Conservation (phyloP, 2,113 vertebrate genomes). For the Menidia beryllina region DNA sequence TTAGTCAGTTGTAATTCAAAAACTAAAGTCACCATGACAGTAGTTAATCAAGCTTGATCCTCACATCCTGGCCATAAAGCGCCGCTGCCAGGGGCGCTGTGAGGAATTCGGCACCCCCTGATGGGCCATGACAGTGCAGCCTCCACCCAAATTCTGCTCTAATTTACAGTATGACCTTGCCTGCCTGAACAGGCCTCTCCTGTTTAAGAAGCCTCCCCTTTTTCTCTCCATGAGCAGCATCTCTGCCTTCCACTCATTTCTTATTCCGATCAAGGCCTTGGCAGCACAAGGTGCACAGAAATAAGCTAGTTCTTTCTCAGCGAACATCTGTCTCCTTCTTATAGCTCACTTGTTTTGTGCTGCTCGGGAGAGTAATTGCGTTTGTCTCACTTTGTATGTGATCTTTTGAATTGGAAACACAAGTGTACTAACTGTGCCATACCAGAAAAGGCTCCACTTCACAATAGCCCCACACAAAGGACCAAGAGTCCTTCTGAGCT, state of each 20-base stretch:
- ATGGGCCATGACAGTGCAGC: constrained; percentile 50
- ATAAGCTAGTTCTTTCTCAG: constrained; percentile 25
- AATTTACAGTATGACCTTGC: constrained; percentile 62
- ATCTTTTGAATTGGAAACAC: constrained; percentile 23
- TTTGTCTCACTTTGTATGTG: constrained; percentile 33
- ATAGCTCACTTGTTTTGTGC: constrained; percentile 39
- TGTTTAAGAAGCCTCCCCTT: constrained; percentile 16
- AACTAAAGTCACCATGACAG: constrained; percentile 8
- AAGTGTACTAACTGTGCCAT: constrained; percentile 33
- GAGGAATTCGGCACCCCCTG: constrained; percentile 62
- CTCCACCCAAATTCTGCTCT: constrained; percentile 46
- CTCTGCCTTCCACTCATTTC: constrained; percentile 29
- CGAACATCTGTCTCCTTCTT: constrained; percentile 56
- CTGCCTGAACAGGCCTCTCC: constrained; percentile 25
- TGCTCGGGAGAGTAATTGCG: constrained; percentile 35
- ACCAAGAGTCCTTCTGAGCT: constrained; percentile 40
- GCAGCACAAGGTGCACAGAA: constrained; percentile 38
- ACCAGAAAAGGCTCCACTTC: constrained; percentile 37
- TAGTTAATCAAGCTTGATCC: constrained; percentile 29
- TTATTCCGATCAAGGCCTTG: constrained; percentile 29
- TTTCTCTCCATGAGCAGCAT: constrained; percentile 7
- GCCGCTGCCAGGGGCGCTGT: constrained; percentile 59
- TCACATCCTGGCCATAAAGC: constrained; percentile 34
- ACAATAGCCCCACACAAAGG: constrained; percentile 8
- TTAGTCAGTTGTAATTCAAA: constrained; percentile 8